A percentile compares a stretch with the other conserved stretches of the same genome.
phyloP scores from a whole-genome alignment of 2,113 vertebrate species.

The Dasyurus viverrinus region DNA sequence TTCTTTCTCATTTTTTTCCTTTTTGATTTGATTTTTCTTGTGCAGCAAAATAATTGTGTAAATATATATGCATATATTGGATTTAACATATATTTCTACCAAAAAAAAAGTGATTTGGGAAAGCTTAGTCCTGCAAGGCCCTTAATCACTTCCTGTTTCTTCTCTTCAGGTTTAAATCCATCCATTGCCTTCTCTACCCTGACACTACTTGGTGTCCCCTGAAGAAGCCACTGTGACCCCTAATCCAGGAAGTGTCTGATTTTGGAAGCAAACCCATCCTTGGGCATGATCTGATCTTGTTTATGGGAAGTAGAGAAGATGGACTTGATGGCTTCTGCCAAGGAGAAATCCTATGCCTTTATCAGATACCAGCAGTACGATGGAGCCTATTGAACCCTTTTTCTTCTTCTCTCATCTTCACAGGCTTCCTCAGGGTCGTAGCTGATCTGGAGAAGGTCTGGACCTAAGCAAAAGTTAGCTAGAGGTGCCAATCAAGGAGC shows the following conservation, averaged over 20 bases:
- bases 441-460: neutral
- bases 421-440: neutral
- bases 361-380: neutral
- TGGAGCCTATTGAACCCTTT: no score
- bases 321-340: neutral
- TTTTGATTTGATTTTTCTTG: no score
- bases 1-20: no score
- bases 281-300: neutral
- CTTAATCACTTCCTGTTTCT: neutral
- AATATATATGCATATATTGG: no score
- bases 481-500: neutral
- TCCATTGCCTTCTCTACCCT: slow-evolving; percentile 96
- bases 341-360: no score
- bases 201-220: slow-evolving; percentile 93
- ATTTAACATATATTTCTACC: no score
- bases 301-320: neutral
- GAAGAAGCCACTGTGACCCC: slow-evolving; percentile 67
- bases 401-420: neutral
- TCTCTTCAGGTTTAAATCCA: slow-evolving; percentile 91
- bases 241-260: neutral
- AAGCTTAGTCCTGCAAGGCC: neutral
- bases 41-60: no score
- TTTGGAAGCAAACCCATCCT: neutral
- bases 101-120: neutral
- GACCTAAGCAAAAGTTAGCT: neutral